A percentile compares a stretch with the other conserved stretches of the same genome.
These are phyloP conservation scores for Hyperoplus lanceolatus DNA, from an alignment of 2,797 vertebrate species.

Conservation along the genomic window DNA sequence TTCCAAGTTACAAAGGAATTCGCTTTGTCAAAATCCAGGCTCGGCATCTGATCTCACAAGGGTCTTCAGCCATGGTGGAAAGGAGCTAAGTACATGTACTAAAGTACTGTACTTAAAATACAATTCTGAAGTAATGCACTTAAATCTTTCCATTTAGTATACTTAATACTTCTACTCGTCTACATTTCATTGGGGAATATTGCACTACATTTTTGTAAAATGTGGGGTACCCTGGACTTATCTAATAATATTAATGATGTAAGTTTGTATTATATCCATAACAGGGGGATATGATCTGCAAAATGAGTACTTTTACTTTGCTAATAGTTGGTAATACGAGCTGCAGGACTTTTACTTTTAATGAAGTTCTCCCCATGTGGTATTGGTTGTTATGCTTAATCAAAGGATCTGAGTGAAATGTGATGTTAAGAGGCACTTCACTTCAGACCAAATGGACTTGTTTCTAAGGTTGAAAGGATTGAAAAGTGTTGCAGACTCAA, in stretches of 20 bases:
- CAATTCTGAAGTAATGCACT: not conserved
- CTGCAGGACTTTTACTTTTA: not conserved
- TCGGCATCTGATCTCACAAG: conserved; percentile 44
- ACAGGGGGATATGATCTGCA: not conserved
- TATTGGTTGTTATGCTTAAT: not conserved
- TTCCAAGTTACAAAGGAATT: conserved; percentile 61
- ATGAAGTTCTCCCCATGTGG: not conserved
- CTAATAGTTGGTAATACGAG: not conserved
- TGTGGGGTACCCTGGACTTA: too few relatives aligned
- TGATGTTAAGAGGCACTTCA: not conserved
- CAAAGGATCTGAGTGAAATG: not conserved
- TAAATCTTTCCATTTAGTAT: not conserved
- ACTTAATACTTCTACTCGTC: not conserved
- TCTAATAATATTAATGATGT: too few relatives aligned
- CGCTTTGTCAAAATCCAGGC: conserved; percentile 44
- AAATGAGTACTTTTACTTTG: not conserved
- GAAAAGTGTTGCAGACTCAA: not conserved
- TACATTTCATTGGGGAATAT: not conserved
- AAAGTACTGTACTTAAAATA: not conserved
- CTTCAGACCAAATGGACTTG: conserved; percentile 10
- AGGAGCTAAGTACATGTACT: conserved; percentile 4
- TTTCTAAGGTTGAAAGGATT: not conserved
- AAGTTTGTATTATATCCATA: too few relatives aligned
- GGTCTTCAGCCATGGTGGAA: conserved; percentile 10
- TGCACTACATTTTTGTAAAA: not conserved